phyloP scores from a whole-genome alignment of 2,888 invertebrate species.

The Seira ritae region DNA sequence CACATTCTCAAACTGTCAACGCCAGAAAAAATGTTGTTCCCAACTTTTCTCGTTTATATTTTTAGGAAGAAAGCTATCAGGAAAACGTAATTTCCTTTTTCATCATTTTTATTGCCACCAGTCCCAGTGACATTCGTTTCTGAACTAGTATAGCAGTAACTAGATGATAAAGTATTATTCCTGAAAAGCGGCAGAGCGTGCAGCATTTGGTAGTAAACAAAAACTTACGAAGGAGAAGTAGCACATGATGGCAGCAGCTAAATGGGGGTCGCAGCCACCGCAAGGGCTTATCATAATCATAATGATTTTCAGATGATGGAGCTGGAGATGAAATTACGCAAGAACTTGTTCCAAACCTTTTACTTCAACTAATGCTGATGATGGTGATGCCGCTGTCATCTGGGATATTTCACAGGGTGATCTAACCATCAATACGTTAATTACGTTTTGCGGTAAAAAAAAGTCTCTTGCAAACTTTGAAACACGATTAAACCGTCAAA shows the following conservation, averaged over 20 bases:
- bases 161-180: neutral
- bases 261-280: slow-evolving; percentile 63
- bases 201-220: slow-evolving; percentile 7
- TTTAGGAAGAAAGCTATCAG: neutral
- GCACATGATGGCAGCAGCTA: slow-evolving; percentile 62
- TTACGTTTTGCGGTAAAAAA: neutral
- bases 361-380: slow-evolving; percentile 19
- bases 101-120: neutral
- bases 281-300: slow-evolving; percentile 63
- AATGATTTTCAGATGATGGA: slow-evolving; percentile 25
- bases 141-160: neutral
- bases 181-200: too few species aligned
- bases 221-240: slow-evolving; percentile 67
- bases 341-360: neutral
- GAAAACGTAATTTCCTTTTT: slow-evolving; percentile 3
- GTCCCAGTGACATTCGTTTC: neutral
- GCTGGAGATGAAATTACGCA: neutral
- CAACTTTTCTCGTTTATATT: slow-evolving; percentile 11
- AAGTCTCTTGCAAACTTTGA: neutral
- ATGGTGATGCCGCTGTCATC: neutral
- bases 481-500: too few species aligned
- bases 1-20: slow-evolving; percentile 2
- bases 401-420: neutral
- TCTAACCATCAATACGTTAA: neutral
- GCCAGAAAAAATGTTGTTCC: neutral